Base-by-base conservation (phyloP, 2,797 vertebrate species). In the Gallinago stenura region DNA sequence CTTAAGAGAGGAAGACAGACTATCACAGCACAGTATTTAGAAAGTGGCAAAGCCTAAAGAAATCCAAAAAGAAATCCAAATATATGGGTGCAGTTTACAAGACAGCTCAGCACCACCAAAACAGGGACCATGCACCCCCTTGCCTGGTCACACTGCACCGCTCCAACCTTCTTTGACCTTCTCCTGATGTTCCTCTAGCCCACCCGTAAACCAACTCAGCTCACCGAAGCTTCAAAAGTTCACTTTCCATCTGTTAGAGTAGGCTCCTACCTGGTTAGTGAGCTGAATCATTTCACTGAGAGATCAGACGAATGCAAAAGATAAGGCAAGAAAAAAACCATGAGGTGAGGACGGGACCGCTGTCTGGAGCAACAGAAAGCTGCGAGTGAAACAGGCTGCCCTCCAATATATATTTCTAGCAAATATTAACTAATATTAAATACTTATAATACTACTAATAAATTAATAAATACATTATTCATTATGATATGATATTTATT, bases 71-170 rank as follows among this genome's bases (percentile, higher is more conserved):
- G 21, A 22, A 22, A 62, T 39, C 33, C 24, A 70, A 78, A 54
- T 3, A 6, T 9, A 35, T 0, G 0, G 22, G 7, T 31, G 15
- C 25, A 57, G 45, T 22, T 46, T 3, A 64, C 12, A 54, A 15
- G n/a, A 80, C 17, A 79, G 58, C 54, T 84, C 78, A 84, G 62
- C 77, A 76, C 4, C 31, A 37, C 25, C 7, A 26, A 80, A 56
- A 31, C 4, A 3, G 15, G 8, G 41, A 9, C 51, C 16, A 5
- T 2, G 21, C 4, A 8, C 48, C 37, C 68, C 57, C 35, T 4
- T 37, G 39, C 50, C 60, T 28, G 64, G 22, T 33, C 9, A 8
- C 57, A 21, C 45, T 48, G 50, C 48, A 61, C 19, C n/a, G 14
- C 31, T 65, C 13, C 61, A 75, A 21, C 4, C 33, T 68, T 62